These are phyloP conservation scores for Centropus unirufus DNA, from an alignment of 2,113 vertebrate species.

Conservation along the genomic window DNA sequence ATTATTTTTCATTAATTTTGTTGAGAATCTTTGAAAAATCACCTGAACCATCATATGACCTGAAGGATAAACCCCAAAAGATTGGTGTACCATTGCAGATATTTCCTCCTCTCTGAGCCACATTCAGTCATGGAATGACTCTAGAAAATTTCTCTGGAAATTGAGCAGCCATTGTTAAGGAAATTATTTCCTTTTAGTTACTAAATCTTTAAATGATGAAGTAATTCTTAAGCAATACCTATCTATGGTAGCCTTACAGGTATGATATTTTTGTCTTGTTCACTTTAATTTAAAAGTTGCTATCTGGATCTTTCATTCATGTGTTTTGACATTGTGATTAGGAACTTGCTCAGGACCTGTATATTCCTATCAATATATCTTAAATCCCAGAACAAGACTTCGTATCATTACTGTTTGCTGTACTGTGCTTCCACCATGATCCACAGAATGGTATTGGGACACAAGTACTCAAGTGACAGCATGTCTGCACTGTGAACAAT, in stretches of 20 bases:
- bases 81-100: not conserved
- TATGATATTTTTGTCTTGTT: not conserved
- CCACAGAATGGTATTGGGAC: not conserved
- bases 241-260: not conserved
- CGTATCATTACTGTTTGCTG: not conserved
- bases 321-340: not conserved
- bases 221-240: not conserved
- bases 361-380: not conserved
- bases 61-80: not conserved
- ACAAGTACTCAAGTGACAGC: not conserved
- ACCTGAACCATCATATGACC: not conserved
- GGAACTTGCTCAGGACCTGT: not conserved
- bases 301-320: not conserved
- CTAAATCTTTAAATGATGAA: not conserved
- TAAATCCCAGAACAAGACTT: not conserved
- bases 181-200: not conserved
- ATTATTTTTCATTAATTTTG: not conserved
- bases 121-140: not conserved
- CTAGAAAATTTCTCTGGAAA: not conserved
- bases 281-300: not conserved
- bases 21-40: not conserved
- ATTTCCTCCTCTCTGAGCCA: not conserved
- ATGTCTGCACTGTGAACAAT: not conserved
- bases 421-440: not conserved
- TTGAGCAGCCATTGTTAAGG: not conserved